phyloP scores from a whole-genome alignment of 2,888 invertebrate species.

The Agapostemon virescens region DNA sequence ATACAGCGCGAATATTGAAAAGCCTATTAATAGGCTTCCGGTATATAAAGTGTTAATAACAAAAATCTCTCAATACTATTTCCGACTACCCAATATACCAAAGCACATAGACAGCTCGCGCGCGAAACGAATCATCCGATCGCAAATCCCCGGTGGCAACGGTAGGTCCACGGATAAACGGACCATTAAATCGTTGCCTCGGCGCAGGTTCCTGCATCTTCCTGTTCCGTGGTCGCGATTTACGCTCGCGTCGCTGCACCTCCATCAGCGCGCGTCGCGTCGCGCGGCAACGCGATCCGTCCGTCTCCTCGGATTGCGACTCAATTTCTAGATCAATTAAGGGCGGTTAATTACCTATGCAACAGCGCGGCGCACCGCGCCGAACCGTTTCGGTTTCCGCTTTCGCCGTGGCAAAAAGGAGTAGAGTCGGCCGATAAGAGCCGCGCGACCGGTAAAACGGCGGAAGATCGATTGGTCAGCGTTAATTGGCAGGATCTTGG shows the following conservation, averaged over 20 bases:
- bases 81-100: no score
- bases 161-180: background rate
- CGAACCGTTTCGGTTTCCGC: constrained; percentile 8
- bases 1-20: no score
- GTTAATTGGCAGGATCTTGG: constrained; percentile 70
- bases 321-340: constrained; percentile 41
- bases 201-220: background rate
- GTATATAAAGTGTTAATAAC: no score
- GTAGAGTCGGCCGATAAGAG: constrained; percentile 50
- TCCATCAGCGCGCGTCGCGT: constrained; percentile 10
- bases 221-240: constrained; percentile 8
- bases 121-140: constrained; percentile 1
- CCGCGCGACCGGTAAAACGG: constrained; percentile 38
- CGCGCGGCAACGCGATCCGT: background rate
- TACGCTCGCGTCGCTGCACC: background rate
- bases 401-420: constrained; percentile 23
- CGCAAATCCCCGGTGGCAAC: background rate
- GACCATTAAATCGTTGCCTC: no score
- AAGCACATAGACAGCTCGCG: background rate
- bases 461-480: constrained; percentile 70
- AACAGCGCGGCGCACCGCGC: constrained; percentile 11
- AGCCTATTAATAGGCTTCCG: no score
- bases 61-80: no score
- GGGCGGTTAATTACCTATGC: constrained; percentile 44
- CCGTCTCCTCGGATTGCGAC: background rate